A percentile compares a stretch with the other conserved stretches of the same genome.
Evolutionary conservation across 2,113 vertebrate genomes (phyloP).

Genomic region (Amblyornis subalaris): DNA sequence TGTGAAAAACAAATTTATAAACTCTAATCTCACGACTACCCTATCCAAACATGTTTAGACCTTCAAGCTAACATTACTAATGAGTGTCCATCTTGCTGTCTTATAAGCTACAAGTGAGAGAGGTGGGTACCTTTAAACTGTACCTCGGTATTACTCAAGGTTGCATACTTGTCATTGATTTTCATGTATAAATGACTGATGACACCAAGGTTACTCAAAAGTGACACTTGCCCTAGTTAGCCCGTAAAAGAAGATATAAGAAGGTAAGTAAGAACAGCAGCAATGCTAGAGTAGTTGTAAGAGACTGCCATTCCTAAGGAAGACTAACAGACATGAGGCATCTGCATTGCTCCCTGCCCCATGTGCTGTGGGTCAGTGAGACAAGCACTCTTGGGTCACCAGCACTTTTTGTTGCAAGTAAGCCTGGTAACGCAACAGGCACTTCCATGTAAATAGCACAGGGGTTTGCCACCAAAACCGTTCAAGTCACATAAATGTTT

Average conservation of each 20-base stretch:
- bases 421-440: neutral
- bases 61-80: neutral
- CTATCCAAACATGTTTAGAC: neutral
- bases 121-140: neutral
- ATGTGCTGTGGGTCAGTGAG: fast-evolving
- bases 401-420: neutral
- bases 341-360: neutral
- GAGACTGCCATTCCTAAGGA: neutral
- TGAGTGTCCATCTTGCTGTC: neutral
- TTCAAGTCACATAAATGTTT: constrained; percentile 38
- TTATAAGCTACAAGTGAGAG: neutral
- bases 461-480: neutral
- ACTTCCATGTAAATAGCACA: neutral
- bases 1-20: neutral
- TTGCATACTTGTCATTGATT: neutral
- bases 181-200: neutral
- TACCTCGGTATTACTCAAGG: neutral
- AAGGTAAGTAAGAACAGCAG: neutral
- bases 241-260: neutral
- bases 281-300: neutral
- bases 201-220: neutral
- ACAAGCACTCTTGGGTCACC: fast-evolving
- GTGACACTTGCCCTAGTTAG: neutral
- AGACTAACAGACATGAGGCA: too few relatives aligned
- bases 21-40: neutral